Conservation (phyloP, 1,140 invertebrate genomes). For the Cotesia glomerata region DNA sequence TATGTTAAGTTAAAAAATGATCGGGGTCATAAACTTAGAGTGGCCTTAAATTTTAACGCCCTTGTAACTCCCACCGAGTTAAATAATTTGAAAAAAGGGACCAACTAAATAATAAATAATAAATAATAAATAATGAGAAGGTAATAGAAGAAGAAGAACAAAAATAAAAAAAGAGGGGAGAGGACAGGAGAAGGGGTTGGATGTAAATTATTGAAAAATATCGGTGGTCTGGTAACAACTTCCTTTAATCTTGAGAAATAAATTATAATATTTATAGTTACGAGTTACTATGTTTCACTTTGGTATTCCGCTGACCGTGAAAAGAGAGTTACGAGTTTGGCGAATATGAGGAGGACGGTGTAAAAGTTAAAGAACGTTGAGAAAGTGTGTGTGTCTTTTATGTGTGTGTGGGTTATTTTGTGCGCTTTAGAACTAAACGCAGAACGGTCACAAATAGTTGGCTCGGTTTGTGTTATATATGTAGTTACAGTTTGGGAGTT, state of each 20-base stretch:
- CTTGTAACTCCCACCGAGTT: background rate
- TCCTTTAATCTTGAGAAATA: conserved; percentile 1
- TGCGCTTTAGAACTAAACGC: conserved; percentile 2
- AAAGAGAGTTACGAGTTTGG: conserved; percentile 28
- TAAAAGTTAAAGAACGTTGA: too few relatives aligned
- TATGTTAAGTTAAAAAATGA: conserved; percentile 17
- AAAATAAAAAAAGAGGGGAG: background rate
- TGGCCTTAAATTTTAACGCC: conserved; percentile 15
- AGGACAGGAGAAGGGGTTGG: background rate
- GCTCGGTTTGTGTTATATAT: background rate
- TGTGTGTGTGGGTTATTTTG: background rate
- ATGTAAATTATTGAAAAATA: conserved; percentile 7
- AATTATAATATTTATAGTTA: conserved; percentile 26
- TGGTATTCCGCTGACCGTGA: conserved; percentile 31
- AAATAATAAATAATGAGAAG: background rate
- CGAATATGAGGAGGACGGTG: background rate
- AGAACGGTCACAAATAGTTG: conserved; percentile 37
- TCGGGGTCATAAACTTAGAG: conserved; percentile 24
- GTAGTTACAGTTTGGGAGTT: too few relatives aligned
- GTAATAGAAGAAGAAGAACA: background rate
- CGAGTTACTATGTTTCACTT: conserved; percentile 17
- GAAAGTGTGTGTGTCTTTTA: background rate
- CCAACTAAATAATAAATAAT: background rate
- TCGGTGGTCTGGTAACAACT: background rate
- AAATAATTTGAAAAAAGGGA: background rate